Base-by-base conservation (phyloP, 2,797 vertebrate genomes). In the Hippopotamyrus pictus region DNA sequence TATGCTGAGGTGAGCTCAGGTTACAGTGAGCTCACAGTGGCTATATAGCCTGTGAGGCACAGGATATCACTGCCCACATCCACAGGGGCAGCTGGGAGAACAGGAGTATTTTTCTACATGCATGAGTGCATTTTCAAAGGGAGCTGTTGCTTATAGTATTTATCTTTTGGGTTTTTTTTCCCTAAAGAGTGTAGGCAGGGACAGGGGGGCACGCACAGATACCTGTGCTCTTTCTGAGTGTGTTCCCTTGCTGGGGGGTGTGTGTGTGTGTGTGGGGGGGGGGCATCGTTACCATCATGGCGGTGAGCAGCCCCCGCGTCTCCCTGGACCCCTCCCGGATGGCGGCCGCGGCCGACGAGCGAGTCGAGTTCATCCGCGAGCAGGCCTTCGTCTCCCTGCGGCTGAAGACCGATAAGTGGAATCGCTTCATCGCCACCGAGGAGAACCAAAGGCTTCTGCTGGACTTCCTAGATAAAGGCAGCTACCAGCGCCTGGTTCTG, bases 371-470 rank as follows among this genome's bases (percentile, higher is more conserved):
- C 91, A 93, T 97, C 0, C 94, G 96, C 62, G 95, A 97, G 92
- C 96, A 96, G 92, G 95, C 92, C 19, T 96, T 96, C 91, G 94
- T 92, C 62, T 94, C 96, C 85, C 94, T 97, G 54, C 94, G 95
- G 22, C 93, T 96, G 17, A 97, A 97, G 93, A 95, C 96, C 0
- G 96, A 97, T 92, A 96, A 96, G 69, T 97, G 96, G 97, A 97
- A 97, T 92, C 95, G 95, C 86, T 97, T 97, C 92, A 95, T 97
- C 37, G 95, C 94, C 1, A 89, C 95, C 0, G 97, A 97, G 88
- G 96, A 97, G 91, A 97, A 97, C 94, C 96, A 97, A 93, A 95
- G 93, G 91, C 90, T 95, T 59, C 92, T 97, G 89, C 91, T 96
- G 91, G 96, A 96, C 91, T 97, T 96, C 90, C 92, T 97, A 91